A percentile compares a stretch with the other conserved stretches of the same genome.
These are phyloP conservation scores for Nasonia longicornis DNA, from an alignment of 1,140 invertebrate genomes.

Conservation along the genomic window DNA sequence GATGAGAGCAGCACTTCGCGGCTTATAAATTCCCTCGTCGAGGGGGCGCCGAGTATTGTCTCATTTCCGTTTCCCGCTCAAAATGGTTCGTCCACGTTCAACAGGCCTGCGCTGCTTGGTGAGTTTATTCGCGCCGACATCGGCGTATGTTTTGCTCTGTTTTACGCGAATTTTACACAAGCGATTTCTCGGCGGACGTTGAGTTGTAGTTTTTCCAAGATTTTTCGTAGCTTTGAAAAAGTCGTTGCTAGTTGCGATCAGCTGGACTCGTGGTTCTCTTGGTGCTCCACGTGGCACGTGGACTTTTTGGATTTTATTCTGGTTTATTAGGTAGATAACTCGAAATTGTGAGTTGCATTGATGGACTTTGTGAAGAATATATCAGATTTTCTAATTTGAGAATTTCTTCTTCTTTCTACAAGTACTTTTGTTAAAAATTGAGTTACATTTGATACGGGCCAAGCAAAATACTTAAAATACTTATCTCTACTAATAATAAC, in stretches of 20 bases:
- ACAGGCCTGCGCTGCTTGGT: neutral
- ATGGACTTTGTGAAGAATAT: no score
- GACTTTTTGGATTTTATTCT: neutral
- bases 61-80: conserved; percentile 40
- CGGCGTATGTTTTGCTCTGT: neutral
- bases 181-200: neutral
- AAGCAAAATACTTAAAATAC: no score
- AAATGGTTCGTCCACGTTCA: neutral
- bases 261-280: neutral
- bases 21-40: no score
- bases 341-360: no score
- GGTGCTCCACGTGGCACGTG: neutral
- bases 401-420: neutral
- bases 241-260: neutral
- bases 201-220: neutral
- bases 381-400: no score
- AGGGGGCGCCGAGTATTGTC: neutral
- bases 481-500: neutral
- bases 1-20: neutral
- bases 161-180: neutral
- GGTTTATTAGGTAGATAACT: no score
- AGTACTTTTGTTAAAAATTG: neutral
- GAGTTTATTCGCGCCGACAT: neutral
- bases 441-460: no score
- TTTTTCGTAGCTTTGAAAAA: neutral